Evolutionary conservation across 2,888 invertebrate genomes (phyloP), one percentile per base, ranked within the genome.

Genomic region (Epsilonema sp.): DNA sequence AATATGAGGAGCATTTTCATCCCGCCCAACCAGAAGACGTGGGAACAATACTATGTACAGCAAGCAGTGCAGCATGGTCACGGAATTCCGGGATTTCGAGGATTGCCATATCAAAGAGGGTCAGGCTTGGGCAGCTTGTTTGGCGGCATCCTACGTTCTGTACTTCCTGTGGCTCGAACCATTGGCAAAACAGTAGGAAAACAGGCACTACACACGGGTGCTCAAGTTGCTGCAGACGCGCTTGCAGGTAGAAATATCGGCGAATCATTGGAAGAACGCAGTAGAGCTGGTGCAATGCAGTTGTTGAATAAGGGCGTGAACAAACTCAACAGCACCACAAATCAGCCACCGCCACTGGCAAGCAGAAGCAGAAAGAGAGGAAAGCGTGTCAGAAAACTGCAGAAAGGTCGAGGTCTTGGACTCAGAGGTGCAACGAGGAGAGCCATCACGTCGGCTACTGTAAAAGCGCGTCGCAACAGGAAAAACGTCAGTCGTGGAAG

Each of bases 91-190:
- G n/a, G 22, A 22, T 37, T 20, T 22, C n/a, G n/a, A n/a, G n/a
- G n/a, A n/a, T 11, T 23, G 5, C 45, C 45, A 8, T 45, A 37
- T 21, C 45, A 45, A 40, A 5, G 45, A 24, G 45, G 45, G 5
- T 24, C 39, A 22, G 45, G 45, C 4, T 21, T 45, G 19, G 45
- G 45, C 4, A 40, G 26, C 21, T 26, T 40, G 16, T 45, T 45
- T 40, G n/a, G 16, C 23, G 11, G 19, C 5, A 16, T 45, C 13
- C 40, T 45, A 25, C 11, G 26, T 11, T 13, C 22, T 4, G 26
- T 38, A 19, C 3, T 45, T 16, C 45, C 45, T 5, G 39, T 45
- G 4, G 16, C 38, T 16, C 39, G 25, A 40, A 19, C 8, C 13
- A 22, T 16, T 23, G 40, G 19, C 20, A 45, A 45, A 40, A 5